Evolutionary conservation across 2,888 invertebrate genomes (phyloP), one percentile per base, ranked within the genome.

Genomic region (Listrodromus nycthemerus): DNA sequence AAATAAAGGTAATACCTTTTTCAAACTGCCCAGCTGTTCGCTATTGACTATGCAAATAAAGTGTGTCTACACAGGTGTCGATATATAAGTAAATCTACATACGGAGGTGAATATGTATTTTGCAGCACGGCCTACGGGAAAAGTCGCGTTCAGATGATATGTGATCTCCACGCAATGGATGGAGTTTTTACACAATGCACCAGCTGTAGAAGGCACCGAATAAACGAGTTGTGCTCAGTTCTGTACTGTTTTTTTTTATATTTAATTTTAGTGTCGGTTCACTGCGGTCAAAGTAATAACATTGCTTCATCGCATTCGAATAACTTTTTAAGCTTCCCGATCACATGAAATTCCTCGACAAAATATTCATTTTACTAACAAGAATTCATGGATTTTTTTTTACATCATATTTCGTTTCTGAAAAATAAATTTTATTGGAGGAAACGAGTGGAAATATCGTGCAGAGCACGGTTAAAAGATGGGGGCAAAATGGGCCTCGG

Each of bases 341-440:
- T 55, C 24, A 16, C 24, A 10, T 24, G 21, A 13, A 55, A 55
- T 1, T 4, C 3, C 13, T 55, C 21, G 4, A 24, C 24, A 13
- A 24, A 52, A 52, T 21, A 52, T 21, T 8, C 21, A 19, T 10
- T 52, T 7, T 1, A 52, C 7, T 10, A 7, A 52, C 16, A 30
- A 27, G 61, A 13, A 61, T 8, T 61, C 30, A 61, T 16, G 13
- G 16, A 61, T 3, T 30, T 61, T 33, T 61, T 33, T 61, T 45
- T 48, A 6, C 13, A 19, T 8, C 0, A 8, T 27, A 1, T 58
- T 52, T 58, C 41, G 2, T 41, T 1, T 6, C 8, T 0, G 13
- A 19, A 41, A 48, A 73, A 48, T 73, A 27, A 73, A 45, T 48
- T 73, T 45, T 30, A 61, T 73, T 73, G 27, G 30, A 16, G 21